phyloP scores from a whole-genome alignment of 2,888 invertebrate genomes.

The Hirtodrosophila trivittata region DNA sequence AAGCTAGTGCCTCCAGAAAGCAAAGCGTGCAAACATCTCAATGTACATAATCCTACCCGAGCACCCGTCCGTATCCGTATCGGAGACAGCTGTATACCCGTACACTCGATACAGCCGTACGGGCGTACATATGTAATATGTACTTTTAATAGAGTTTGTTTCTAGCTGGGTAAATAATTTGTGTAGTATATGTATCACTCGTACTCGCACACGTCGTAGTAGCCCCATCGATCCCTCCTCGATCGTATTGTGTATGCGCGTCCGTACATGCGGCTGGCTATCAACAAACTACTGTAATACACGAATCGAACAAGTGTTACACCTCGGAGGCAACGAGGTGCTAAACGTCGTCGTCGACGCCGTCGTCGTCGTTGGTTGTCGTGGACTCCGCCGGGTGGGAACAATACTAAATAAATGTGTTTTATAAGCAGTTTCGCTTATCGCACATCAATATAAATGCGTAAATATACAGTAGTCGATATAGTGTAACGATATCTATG shows the following conservation, averaged over 20 bases:
- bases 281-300: conserved; percentile 80
- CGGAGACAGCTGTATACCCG: conserved; percentile 1
- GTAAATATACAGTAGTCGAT: conserved; percentile 81
- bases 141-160: conserved; percentile 32
- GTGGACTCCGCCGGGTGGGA: conserved; percentile 23
- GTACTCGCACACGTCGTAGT: conserved; percentile 4
- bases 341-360: conserved; percentile 13
- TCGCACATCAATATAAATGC: conserved; percentile 78
- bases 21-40: conserved; percentile 25
- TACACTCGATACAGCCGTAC: too few relatives aligned
- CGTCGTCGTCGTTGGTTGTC: conserved; percentile 9
- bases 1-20: conserved; percentile 19
- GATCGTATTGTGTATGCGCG: conserved; percentile 50
- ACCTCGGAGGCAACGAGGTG: conserved; percentile 40
- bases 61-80: conserved; percentile 5
- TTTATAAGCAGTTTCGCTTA: conserved; percentile 78
- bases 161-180: conserved; percentile 42
- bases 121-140: too few relatives aligned
- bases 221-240: conserved; percentile 55
- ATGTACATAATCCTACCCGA: conserved; percentile 21
- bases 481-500: conserved; percentile 63
- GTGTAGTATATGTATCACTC: conserved; percentile 14
- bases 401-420: conserved; percentile 76
- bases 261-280: conserved; percentile 68
- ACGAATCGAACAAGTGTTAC: conserved; percentile 78